Evolutionary conservation across 2,888 invertebrate genomes (phyloP), one percentile per base, ranked within the genome.

Genomic region (Phortica okadai): DNA sequence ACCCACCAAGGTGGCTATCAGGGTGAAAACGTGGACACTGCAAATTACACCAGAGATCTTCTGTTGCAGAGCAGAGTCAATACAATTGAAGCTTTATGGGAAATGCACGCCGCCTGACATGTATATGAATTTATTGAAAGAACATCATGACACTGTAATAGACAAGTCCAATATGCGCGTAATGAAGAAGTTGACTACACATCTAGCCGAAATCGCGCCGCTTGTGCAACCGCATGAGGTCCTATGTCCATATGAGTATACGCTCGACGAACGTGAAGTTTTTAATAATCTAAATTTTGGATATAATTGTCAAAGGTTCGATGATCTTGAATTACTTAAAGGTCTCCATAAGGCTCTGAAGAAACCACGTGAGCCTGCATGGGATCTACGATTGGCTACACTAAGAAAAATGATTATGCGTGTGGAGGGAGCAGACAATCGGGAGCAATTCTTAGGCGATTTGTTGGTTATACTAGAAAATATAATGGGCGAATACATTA

Each of bases 1-100:
- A 73, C 90, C 90, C 0, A 84, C 88, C 1, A 85, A 81, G 42
- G 90, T 90, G 0, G 45, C 76, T 14, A 76, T 85, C 56, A 74
- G 82, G 4, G 83, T 84, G 69, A 84, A 84, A 33, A 82, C 87
- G 54, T 90, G 90, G 90, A 70, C 82, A 6, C 77, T 90, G 14
- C 82, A 82, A 14, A 82, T 84, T 3, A 83, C 88, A n/a, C 90
- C 90, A 0, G 78, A 78, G 1, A 81, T 88, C 7, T 89, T 89
- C 59, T 83, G 83, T 58, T 79, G 80, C 5, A 80, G 79, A 50
- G 54, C 79, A 0, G 85, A 86, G 44, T 85, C 85, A 6, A 73
- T 90, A 1, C 74, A 79, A 16, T 41, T 90, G 45, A 82, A 80
- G 2, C 79, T 90, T 0, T 81, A 81, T 66, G 90, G 90, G 1